Conservation (phyloP, 23 tunicate species). For the Diplosoma virens region DNA sequence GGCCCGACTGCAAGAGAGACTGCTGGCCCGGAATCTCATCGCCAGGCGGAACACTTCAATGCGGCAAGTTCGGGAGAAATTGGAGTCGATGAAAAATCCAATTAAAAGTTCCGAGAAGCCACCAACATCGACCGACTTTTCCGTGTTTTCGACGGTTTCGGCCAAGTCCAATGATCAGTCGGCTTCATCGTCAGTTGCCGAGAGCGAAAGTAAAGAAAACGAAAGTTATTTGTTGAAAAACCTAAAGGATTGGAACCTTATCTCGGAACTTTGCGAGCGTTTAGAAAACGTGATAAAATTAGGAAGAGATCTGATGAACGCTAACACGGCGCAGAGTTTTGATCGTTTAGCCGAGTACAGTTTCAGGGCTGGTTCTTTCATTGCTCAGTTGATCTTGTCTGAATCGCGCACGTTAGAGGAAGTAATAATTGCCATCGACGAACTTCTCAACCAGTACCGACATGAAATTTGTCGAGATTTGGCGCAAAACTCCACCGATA, state of each 20-base stretch:
- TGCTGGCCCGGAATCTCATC: not conserved
- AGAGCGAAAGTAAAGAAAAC: not conserved
- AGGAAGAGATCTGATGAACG: not conserved
- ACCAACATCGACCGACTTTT: not conserved
- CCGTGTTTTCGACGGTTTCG: not conserved
- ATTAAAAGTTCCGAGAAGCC: not conserved
- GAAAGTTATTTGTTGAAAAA: not conserved
- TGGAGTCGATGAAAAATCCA: not conserved
- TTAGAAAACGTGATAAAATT: conserved; percentile 23
- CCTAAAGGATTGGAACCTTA: conserved; percentile 44
- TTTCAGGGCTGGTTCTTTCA: conserved; percentile 38
- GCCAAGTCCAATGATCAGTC: not conserved
- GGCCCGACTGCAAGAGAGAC: conserved; percentile 37
- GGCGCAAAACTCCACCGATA: not conserved
- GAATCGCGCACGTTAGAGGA: conserved; percentile 23
- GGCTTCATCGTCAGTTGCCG: not conserved
- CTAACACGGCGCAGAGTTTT: not conserved
- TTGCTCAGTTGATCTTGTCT: conserved; percentile 46
- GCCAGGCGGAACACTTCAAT: not conserved
- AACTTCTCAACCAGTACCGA: not conserved
- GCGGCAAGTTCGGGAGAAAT: not conserved
- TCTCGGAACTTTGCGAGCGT: conserved; percentile 38
- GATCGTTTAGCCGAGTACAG: conserved; percentile 29
- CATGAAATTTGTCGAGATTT: not conserved
- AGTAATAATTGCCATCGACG: conserved; percentile 36